Conservation (phyloP, 2,888 invertebrate species). For the Proisotoma minuta region DNA sequence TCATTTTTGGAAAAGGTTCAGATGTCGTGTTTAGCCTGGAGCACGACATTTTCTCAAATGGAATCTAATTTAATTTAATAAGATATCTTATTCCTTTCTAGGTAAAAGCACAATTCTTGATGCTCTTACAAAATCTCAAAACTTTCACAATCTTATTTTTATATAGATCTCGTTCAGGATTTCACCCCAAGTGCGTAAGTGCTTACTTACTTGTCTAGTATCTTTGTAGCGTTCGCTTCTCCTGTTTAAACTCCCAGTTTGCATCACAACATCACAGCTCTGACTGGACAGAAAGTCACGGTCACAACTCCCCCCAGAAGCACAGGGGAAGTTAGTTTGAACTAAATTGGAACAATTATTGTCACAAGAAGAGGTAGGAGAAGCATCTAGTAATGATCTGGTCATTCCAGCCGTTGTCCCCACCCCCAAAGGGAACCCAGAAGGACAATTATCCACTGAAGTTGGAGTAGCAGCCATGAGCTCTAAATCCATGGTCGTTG, state of each 20-base stretch:
- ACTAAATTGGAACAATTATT: background rate
- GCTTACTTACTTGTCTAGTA: background rate
- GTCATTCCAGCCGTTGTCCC: background rate
- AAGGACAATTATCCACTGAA: constrained; percentile 9
- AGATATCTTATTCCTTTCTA: too few relatives aligned
- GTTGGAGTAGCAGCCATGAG: constrained; percentile 37
- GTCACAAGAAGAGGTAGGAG: constrained; percentile 8
- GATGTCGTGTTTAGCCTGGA: too few relatives aligned
- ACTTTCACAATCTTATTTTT: too few relatives aligned
- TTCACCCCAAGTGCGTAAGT: too few relatives aligned
- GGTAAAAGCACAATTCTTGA: too few relatives aligned
- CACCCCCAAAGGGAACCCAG: constrained; percentile 6
- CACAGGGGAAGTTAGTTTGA: background rate
- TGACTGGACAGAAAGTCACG: constrained; percentile 28
- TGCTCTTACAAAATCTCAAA: too few relatives aligned
- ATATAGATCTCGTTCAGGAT: too few relatives aligned
- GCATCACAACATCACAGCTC: constrained; percentile 37
- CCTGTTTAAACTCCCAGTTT: constrained; percentile 21
- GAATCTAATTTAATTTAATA: background rate
- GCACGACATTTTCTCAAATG: too few relatives aligned
- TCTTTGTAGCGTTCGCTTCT: constrained; percentile 10
- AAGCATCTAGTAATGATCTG: constrained; percentile 16
- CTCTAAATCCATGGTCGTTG: constrained; percentile 39
- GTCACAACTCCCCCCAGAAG: constrained; percentile 9
- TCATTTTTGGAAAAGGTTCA: too few relatives aligned